Base-by-base conservation (phyloP, 2,113 vertebrate genomes). In the Gobius niger region DNA sequence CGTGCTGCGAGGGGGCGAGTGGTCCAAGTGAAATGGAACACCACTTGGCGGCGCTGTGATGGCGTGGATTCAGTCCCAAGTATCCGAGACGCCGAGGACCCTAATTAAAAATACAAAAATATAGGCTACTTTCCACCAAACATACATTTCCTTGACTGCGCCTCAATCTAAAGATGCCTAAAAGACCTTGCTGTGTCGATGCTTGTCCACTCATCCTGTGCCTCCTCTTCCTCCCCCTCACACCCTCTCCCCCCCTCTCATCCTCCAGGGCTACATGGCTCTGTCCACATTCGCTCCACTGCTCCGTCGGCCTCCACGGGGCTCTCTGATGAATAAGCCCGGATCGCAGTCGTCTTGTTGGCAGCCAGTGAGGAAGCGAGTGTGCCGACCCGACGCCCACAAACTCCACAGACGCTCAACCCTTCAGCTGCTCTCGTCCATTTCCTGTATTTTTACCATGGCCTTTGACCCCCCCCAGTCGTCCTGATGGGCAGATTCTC, bases 401-500 rank as follows among this genome's bases (percentile, higher is more conserved):
- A 80, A 78, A 80, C 78, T 16, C 66, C 46, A 44, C 34, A 66
- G 66, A 51, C 47, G 42, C 6, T 57, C 24, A 66, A 67, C 75
- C 70, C 56, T n/a, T 14, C 41, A 77, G 71, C 59, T 44, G 69
- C 76, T 70, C 61, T 68, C 47, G 14, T 67, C 81, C 75, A 44
- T 73, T 34, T 66, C 65, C 57, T 72, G 18, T 62, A 68, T 78
- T 66, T 74, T 51, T 52, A 24, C 11, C 53, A 14, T 84, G 73
- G 82, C 69, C 84, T 77, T 18, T 77, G 87, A 85, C 80, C 85
- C 46, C 85, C 46, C 11, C 18, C 53, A 64, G 57, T 78, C 67
- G 65, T 68, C 59, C 40, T 71, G 77, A 82, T 59, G 54, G 64
- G 57, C 63, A 5, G 44, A 81, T 67, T 47, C 59, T 68, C 80